Evolutionary conservation across 2,888 invertebrate genomes (phyloP), one percentile per base, ranked within the genome.

Genomic region (Drosophila falleni): DNA sequence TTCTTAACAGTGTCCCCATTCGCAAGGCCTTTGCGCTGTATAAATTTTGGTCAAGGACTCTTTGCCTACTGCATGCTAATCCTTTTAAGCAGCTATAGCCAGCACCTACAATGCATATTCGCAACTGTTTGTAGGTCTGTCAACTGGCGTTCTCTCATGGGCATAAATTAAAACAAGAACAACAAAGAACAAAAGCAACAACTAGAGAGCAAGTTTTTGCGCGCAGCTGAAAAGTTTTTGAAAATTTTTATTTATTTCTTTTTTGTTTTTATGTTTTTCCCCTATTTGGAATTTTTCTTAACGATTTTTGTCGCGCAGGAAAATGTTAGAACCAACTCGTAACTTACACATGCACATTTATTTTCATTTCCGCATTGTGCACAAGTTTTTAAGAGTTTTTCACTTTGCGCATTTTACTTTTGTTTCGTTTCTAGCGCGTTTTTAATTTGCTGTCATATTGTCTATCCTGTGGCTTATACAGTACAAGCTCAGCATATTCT

Each of bases 11-110:
- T 46, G 72, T 61, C 16, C 64, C 58, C 51, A 61, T 79, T 76
- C 63, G 60, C 19, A 55, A 47, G 63, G 71, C 60, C 67, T 41
- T 44, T 47, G n/a, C 49, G 44, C 49, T 67, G 55, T 59, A 67
- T 64, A 66, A 66, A 80, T 84, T 78, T 66, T 84, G 81, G 81
- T 84, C 81, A 81, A 81, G 81, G 84, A 84, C 81, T 80, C 50
- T 58, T 46, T 47, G 66, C 63, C 49, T 71, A 64, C 80, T 62
- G 64, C 71, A 81, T 76, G 84, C 78, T 81, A 83, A 81, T 81
- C 76, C 84, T 81, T 81, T 78, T 70, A 83, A 80, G 75, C 78
- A 69, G 65, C 67, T 74, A 64, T 56, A 15, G 58, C 60, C 60
- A 47, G 79, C 78, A 78, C 68, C 79, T 75, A 78, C 74, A 61